A percentile compares a stretch with the other conserved stretches of the same genome.
Evolutionary conservation across 2,113 vertebrate genomes (phyloP).

Genomic region (Ifrita kowaldi): DNA sequence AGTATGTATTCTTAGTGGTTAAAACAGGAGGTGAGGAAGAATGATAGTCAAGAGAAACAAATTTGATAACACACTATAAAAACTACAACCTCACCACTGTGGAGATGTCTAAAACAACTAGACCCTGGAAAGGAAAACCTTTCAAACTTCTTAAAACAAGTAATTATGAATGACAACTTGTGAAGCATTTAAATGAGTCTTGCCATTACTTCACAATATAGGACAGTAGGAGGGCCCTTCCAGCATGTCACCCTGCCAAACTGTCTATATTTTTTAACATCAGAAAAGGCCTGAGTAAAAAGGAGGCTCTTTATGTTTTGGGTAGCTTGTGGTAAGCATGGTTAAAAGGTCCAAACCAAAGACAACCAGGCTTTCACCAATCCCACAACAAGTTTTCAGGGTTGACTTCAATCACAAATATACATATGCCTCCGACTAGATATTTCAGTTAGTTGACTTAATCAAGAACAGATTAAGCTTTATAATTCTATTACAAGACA

Average conservation of each 20-base stretch:
- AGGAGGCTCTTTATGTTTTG: constrained; percentile 52
- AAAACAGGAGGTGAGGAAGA: not conserved
- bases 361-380: constrained; percentile 67
- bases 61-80: not conserved
- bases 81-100: not conserved
- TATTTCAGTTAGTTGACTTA: constrained; percentile 47
- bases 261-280: not conserved
- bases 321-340: constrained; percentile 70
- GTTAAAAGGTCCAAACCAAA: constrained; percentile 67
- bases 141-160: constrained; percentile 5
- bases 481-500: constrained; percentile 27
- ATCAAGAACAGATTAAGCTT: constrained; percentile 62
- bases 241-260: not conserved
- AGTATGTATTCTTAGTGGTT: not conserved
- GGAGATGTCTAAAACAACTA: not conserved
- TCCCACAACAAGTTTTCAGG: constrained; percentile 78
- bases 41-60: not conserved
- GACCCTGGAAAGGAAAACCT: not conserved
- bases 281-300: not conserved
- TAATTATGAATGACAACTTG: constrained; percentile 4
- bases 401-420: constrained; percentile 69
- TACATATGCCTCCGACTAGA: constrained; percentile 70
- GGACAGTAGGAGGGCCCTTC: not conserved
- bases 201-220: not conserved
- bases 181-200: not conserved